These are phyloP conservation scores for Megathymus violae DNA, from an alignment of 1,140 invertebrate genomes.

Conservation along the genomic window DNA sequence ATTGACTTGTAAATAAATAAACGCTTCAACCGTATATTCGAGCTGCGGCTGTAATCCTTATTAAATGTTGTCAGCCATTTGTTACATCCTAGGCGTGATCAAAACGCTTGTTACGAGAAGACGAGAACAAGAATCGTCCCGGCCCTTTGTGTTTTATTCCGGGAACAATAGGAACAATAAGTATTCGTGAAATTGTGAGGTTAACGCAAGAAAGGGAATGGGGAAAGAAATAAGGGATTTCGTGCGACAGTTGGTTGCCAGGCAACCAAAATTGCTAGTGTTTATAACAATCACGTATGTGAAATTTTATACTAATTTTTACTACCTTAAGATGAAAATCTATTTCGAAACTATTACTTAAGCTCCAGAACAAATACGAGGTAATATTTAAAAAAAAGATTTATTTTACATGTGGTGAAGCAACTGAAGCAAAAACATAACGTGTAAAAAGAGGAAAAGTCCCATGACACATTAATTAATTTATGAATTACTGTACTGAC, in stretches of 20 bases:
- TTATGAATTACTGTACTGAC: too few species aligned
- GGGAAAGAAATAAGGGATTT: slow-evolving; percentile 15
- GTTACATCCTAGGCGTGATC: neutral
- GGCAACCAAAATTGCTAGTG: neutral
- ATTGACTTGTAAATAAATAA: neutral
- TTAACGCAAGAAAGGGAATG: slow-evolving; percentile 27
- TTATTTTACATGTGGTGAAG: too few species aligned
- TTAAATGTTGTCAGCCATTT: neutral
- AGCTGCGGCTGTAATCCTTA: neutral
- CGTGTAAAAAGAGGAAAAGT: too few species aligned
- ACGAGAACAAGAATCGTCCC: neutral
- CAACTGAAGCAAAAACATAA: too few species aligned
- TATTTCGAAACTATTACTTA: too few species aligned
- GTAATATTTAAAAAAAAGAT: too few species aligned
- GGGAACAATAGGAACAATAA: slow-evolving; percentile 38
- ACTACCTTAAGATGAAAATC: too few species aligned
- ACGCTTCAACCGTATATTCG: neutral
- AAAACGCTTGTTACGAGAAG: slow-evolving; percentile 1
- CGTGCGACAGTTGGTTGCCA: slow-evolving; percentile 7
- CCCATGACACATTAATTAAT: too few species aligned
- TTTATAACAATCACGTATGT: too few species aligned
- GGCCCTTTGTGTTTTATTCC: neutral
- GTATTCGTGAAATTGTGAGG: slow-evolving; percentile 37
- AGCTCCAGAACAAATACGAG: too few species aligned
- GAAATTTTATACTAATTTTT: too few species aligned